A percentile compares a stretch with the other conserved stretches of the same genome.
These are phyloP conservation scores for Steinernema khuongi DNA, from an alignment of 1,140 invertebrate genomes.

Conservation along the genomic window DNA sequence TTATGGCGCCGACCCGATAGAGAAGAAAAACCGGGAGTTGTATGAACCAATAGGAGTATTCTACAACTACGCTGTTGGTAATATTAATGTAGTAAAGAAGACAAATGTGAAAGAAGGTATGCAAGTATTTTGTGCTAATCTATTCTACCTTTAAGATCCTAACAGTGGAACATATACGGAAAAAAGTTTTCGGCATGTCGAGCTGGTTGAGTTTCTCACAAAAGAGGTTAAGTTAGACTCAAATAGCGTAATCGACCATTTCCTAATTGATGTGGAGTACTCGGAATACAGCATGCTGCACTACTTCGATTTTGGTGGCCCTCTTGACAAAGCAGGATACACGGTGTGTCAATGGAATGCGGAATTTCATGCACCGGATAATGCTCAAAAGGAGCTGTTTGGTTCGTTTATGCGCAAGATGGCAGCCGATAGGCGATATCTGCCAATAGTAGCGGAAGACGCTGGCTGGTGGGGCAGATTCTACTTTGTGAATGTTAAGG, in stretches of 20 bases:
- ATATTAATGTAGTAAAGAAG: not conserved
- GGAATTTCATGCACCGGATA: not conserved
- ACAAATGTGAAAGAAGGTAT: not conserved
- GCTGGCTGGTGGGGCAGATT: not conserved
- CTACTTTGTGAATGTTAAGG: not conserved
- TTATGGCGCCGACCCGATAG: not conserved
- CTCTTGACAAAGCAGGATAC: not conserved
- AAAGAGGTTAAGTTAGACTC: not conserved
- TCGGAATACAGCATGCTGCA: not conserved
- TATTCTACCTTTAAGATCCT: too few relatives aligned
- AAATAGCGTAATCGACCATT: not conserved
- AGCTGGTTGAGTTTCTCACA: not conserved
- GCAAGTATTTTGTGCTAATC: too few relatives aligned
- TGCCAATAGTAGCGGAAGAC: not conserved
- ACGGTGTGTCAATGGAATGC: not conserved
- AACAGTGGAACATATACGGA: not conserved
- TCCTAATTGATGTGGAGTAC: not conserved
- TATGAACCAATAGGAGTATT: not conserved
- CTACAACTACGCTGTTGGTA: conserved; percentile 7
- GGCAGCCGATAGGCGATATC: not conserved
- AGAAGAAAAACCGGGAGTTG: not conserved
- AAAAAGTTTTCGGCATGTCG: not conserved
- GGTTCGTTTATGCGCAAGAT: not conserved
- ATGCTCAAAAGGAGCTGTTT: not conserved
- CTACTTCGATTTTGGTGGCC: not conserved